Evolutionary conservation across 2,113 vertebrate genomes (phyloP).

Genomic region (Cygnus atratus): DNA sequence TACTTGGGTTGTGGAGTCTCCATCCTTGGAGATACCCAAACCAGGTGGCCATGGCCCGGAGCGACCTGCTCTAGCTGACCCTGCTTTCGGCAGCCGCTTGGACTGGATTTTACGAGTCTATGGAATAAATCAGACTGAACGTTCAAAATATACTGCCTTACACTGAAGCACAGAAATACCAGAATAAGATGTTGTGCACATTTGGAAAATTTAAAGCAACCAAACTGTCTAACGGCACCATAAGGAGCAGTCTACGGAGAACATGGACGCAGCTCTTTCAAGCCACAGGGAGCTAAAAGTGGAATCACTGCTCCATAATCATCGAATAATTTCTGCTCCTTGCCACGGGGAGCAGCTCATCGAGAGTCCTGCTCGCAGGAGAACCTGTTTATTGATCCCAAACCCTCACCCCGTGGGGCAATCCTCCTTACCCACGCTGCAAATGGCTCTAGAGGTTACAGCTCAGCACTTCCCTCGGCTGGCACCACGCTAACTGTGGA

Average conservation of each 20-base stretch:
- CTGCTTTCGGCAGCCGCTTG: neutral
- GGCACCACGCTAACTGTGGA: accelerated
- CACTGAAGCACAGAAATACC: neutral
- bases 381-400: neutral
- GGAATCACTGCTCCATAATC: accelerated
- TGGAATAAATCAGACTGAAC: neutral
- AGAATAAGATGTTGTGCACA: neutral
- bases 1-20: neutral
- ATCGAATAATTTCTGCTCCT: neutral
- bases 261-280: accelerated
- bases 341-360: accelerated
- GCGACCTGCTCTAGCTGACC: neutral
- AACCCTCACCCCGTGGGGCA: neutral
- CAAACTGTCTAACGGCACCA: neutral
- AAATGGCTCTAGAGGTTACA: neutral
- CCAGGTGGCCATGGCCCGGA: neutral
- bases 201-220: neutral
- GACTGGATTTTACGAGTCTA: neutral
- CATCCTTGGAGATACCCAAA: neutral
- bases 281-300: neutral
- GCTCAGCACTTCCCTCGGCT: neutral
- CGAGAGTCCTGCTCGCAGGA: neutral
- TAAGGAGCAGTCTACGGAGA: neutral
- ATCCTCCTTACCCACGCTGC: neutral
- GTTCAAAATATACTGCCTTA: neutral